Base-by-base conservation (phyloP, 2,888 invertebrate genomes). In the Melieria crassipennis region DNA sequence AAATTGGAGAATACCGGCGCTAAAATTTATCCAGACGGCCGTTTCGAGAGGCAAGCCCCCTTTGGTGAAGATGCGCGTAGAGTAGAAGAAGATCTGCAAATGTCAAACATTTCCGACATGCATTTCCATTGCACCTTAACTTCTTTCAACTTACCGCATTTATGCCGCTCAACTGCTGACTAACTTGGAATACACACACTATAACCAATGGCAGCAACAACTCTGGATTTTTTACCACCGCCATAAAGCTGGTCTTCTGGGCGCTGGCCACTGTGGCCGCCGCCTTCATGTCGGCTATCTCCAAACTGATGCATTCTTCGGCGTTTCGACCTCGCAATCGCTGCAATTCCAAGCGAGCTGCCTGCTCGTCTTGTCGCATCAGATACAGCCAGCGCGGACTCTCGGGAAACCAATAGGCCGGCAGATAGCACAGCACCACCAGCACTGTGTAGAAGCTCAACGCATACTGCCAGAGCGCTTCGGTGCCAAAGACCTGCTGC, bases 141-240 rank as follows among this genome's bases (percentile, higher is more conserved):
- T 87, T 1, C n/a, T 9, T 30, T 57, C n/a, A 16, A 61, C 90
- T 88, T 83, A 94, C 95, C 64, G 95, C 94, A 86, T 96, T 96
- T 71, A 96, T 93, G 69, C 96, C 97, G 78, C 93, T 92, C 65
- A 96, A 89, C 87, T 97, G 97, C 86, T 97, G 96, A 0, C 96
- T 94, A 42, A 92, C 90, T 67, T 81, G 82, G 88, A 95, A 89
- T 69, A 90, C 87, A 79, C 93, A 92, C 10, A 93, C 92, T 69
- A 97, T 88, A 63, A 94, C 84, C 60, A 97, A 84, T 3, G 96
- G 93, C 81, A 94, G 87, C 43, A 90, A 83, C 13, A 93, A 86
- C 9, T 88, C 82, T 5, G 86, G 88, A 68, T 91, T 90, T 5
- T 78, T 83, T 30, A 92, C 71, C 66, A 93, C 90, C 42, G 89